Base-by-base conservation (phyloP, 2,888 invertebrate species). In the Nesidiocoris tenuis region DNA sequence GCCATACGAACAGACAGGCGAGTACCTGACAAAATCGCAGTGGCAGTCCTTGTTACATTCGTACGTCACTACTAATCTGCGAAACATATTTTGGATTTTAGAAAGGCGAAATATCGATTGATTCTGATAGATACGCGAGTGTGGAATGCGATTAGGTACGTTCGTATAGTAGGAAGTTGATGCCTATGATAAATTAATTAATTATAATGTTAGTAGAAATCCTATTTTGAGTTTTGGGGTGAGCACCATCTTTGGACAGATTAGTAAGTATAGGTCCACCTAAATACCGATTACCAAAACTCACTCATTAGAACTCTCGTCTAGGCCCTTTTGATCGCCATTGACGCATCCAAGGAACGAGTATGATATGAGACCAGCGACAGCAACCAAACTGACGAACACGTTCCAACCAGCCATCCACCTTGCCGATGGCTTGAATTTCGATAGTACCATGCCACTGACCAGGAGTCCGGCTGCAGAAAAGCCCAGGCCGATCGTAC, bases 381-480 rank as follows among this genome's bases (percentile, higher is more conserved):
- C 87, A 0, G 89, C 87, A 59, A 88, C 83, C 1, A 87, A 84
- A 7, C 89, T 90, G 23, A 89, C 87, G 76, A 89, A 83, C 3
- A 90, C 88, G 82, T 90, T 90, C 90, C 90, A 90, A 0, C 86
- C 88, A 0, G 90, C 90, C 82, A 90, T 84, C 78, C 87, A 87
- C 18, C 89, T 83, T 0, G 90, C 90, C 75, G 85, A 85, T 0
- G 90, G 90, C 81, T 88, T 89, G 81, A 86, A 89, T 80, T 86
- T 87, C 0, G 90, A 88, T 66, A 91, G 88, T 1, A 90, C 82
- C 55, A 89, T 82, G 0, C 91, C 90, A 0, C 90, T 88, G 0
- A 88, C 80, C 16, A 90, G 83, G 19, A 90, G 87, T 0, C 90
- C 90, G 25, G 89, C 84, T 0, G 90, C 90, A 5, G 90, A 90